Evolutionary conservation across 53 echinoderm and acorn worm species (phyloP), one percentile per base, ranked within the genome.

Genomic region (Mesocentrotus franciscanus): DNA sequence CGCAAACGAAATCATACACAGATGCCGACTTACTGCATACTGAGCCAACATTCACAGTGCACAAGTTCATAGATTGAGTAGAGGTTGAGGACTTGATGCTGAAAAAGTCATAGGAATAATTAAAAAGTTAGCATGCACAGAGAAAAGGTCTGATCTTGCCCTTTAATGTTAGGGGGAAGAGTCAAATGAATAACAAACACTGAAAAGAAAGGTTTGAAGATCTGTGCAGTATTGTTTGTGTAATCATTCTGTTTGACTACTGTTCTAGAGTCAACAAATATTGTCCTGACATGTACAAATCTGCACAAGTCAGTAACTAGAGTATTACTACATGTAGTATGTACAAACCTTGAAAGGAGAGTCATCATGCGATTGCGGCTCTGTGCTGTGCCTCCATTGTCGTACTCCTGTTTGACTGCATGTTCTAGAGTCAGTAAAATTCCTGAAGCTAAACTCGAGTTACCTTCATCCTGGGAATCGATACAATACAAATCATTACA

Each of bases 341-440:
- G 10, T 11, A 60, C 90, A 30, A 95, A 98, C 98, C 91, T 97
- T 92, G 97, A 97, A 11, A 98, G 56, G 87, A 98, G 96, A 60
- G 95, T 92, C 26, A 96, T 97, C 75, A 98, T n/a, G n/a, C 94
- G 56, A 96, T 42, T 58, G 92, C n/a, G n/a, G n/a, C n/a, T n/a
- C n/a, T n/a, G 90, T 5, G 95, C 92, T 22, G 95, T 95, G 59
- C 91, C 94, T 26, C 74, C 93, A 49, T 97, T 97, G 92, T 97
- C 97, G 95, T 98, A 98, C 24, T 97, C 95, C 85, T 98, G 98
- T 74, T 96, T 98, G 24, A 98, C 95, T 0, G 96, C 97, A 90
- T 98, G 96, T n/a, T 95, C 97, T 60, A 98, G 95, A n/a, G 97
- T 96, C 29, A 89, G n/a, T 22, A 98, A 95, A 57, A 97, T 59